Percentiles rank a stretch among this genome's conserved stretches.
Evolutionary conservation across 1,140 invertebrate genomes (phyloP).

Genomic region (Drosophila setifemur): DNA sequence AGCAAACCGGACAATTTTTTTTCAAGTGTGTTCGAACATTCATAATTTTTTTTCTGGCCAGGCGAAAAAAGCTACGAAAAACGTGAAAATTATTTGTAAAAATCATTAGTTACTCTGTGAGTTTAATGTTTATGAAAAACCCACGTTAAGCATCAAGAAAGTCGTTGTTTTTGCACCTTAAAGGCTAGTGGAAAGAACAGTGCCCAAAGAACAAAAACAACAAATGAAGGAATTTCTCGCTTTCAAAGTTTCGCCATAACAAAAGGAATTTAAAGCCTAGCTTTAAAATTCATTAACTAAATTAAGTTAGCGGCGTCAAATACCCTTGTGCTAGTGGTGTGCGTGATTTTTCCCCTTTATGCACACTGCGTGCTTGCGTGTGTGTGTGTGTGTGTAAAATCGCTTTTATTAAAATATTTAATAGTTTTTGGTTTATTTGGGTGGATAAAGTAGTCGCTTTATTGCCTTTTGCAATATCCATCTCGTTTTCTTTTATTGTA

Average conservation of each 20-base stretch:
- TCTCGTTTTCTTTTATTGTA: conserved; percentile 43
- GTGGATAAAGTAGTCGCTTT: too few species aligned
- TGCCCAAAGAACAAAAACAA: background rate
- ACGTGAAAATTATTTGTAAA: background rate
- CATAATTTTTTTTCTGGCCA: conserved; percentile 57
- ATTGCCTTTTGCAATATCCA: too few species aligned
- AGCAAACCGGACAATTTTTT: conserved; percentile 51
- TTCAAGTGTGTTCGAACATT: conserved; percentile 59
- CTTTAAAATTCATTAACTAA: too few species aligned
- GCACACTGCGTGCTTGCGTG: background rate
- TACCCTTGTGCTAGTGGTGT: background rate
- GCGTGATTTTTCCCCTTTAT: background rate
- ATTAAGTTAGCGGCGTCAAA: too few species aligned
- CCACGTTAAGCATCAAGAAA: background rate
- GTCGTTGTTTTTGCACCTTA: background rate
- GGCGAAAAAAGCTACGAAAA: conserved; percentile 13
- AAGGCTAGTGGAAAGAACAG: background rate
- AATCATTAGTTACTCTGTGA: conserved; percentile 13
- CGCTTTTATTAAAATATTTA: background rate
- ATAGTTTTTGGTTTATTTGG: background rate
- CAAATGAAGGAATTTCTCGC: background rate
- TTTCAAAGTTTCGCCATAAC: too few species aligned
- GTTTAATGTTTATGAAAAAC: background rate
- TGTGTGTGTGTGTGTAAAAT: conserved; percentile 14
- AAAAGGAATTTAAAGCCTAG: too few species aligned